A percentile compares a stretch with the other conserved stretches of the same genome.
These are phyloP conservation scores for Anniella stebbinsi DNA, from an alignment of 2,797 vertebrate species.

Conservation along the genomic window DNA sequence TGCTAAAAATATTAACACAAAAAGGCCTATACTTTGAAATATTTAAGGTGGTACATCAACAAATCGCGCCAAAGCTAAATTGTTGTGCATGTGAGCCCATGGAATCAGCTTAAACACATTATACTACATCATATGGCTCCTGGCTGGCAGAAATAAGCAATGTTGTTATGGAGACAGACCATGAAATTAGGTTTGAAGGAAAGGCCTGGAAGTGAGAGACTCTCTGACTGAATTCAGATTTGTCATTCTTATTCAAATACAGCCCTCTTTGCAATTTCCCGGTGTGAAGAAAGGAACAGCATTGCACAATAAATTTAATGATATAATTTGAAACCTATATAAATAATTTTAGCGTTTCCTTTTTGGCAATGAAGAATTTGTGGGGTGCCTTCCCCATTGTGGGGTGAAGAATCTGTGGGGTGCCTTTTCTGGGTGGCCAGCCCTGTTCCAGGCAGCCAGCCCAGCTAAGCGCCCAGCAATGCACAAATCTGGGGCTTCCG, in stretches of 20 bases:
- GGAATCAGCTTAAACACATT: constrained; percentile 55
- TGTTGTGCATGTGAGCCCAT: constrained; percentile 31
- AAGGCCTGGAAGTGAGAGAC: constrained; percentile 43
- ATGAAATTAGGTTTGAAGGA: constrained; percentile 57
- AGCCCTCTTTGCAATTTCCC: background rate
- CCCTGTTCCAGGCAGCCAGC: too few species aligned
- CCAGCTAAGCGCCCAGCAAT: too few species aligned
- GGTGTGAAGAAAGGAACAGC: background rate
- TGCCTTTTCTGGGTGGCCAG: too few species aligned
- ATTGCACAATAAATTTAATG: background rate
- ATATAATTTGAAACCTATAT: constrained; percentile 4
- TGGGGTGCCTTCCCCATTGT: too few species aligned
- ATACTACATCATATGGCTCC: constrained; percentile 37
- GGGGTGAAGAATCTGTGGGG: too few species aligned
- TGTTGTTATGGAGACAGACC: constrained; percentile 48
- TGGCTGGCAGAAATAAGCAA: constrained; percentile 51
- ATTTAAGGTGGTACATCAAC: background rate
- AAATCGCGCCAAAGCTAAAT: constrained; percentile 40
- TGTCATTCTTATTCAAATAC: constrained; percentile 7
- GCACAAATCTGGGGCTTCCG: too few species aligned
- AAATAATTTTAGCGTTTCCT: background rate
- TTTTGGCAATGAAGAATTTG: too few species aligned
- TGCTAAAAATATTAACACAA: background rate
- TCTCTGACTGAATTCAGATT: constrained; percentile 49
- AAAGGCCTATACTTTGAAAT: constrained; percentile 40